Base-by-base conservation (phyloP, 2,888 invertebrate species). In the Archaeoteleia sp. region DNA sequence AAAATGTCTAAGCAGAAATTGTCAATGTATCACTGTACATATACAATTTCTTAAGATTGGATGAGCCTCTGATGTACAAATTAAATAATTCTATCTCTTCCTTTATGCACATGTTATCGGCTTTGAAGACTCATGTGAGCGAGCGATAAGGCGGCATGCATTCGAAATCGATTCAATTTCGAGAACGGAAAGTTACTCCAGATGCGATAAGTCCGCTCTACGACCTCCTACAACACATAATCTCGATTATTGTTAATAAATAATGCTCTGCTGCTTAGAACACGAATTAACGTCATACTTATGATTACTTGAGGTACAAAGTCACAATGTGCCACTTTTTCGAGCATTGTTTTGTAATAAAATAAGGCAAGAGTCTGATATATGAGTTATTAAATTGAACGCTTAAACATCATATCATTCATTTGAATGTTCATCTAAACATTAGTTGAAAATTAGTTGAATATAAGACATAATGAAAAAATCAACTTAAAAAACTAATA, bases 151-250 rank as follows among this genome's bases (percentile, higher is more conserved):
- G 37, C 37, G 23, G 46, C 62, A 15, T 46, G 53, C 39, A 61
- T 43, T 35, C 15, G 15, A 39, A 61, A 61, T 53, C 45, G 37
- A 45, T 46, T 61, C 27, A 13, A 48, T 54, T 54, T 54, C 35
- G 32, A 49, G 49, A 62, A 37, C 48, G 54, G 62, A 62, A 62
- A 62, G 40, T 54, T 54, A 62, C 62, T 54, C 62, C 46, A 27
- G 42, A 48, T 48, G 60, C 37, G 54, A 62, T 62, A 62, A 62
- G 27, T 46, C 8, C 17, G 12, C 14, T 17, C 34, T 32, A 1
- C 45, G 14, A 45, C 25, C 53, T 39, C 23, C 12, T 32, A 23
- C 32, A 25, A 37, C 30, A 13, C 45, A 10, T 46, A 35, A 37
- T 60, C 13, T 60, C 29, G 23, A 58, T 57, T 17, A 32, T 30